phyloP scores from a whole-genome alignment of 2,797 vertebrate species.

The Platalea minor region DNA sequence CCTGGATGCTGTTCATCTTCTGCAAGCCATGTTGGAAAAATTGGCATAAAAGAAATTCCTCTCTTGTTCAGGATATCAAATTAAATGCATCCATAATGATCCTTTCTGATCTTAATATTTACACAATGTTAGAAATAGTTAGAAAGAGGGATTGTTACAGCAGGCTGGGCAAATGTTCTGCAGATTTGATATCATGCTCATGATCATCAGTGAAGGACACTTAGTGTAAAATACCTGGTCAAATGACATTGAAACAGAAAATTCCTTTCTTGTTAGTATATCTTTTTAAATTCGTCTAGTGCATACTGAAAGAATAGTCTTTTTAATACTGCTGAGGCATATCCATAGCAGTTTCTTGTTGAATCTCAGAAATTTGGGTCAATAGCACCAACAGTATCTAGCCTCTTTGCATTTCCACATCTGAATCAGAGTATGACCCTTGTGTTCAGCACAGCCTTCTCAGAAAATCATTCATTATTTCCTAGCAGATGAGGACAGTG shows the following conservation, averaged over 20 bases:
- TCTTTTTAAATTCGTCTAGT: neutral
- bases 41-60: neutral
- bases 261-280: neutral
- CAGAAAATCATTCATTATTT: neutral
- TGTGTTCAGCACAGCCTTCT: neutral
- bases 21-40: neutral
- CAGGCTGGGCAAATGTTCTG: neutral
- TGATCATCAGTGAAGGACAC: neutral
- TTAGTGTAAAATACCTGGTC: neutral
- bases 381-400: rapidly evolving
- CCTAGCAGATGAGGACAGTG: neutral
- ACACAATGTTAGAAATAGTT: neutral
- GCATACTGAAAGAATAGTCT: neutral
- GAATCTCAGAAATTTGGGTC: neutral
- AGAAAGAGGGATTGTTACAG: neutral
- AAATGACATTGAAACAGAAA: neutral
- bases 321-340: neutral
- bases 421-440: neutral
- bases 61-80: neutral
- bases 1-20: neutral
- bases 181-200: neutral
- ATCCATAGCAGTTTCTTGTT: neutral
- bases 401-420: neutral
- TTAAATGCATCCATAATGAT: neutral
- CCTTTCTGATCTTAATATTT: neutral